Conservation (phyloP, 2,888 invertebrate species). For the Calliopum simillimum region DNA sequence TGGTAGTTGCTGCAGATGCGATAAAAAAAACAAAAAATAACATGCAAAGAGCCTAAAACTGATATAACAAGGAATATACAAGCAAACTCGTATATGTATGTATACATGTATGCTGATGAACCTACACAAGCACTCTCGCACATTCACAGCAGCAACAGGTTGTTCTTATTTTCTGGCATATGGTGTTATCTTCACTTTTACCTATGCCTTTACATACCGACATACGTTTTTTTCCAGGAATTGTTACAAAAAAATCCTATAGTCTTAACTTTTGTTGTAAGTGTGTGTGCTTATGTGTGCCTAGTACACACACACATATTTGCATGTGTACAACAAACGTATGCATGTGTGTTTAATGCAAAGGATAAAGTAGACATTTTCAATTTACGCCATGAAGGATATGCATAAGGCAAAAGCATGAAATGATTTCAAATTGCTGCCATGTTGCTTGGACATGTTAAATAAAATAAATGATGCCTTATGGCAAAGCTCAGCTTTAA, state of each 20-base stretch:
- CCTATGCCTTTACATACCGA: neutral
- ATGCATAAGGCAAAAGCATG: neutral
- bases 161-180: neutral
- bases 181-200: neutral
- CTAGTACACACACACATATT: neutral
- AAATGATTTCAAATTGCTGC: neutral
- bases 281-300: neutral
- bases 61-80: neutral
- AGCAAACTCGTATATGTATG: neutral
- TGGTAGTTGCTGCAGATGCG: neutral
- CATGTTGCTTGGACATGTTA: too few species aligned
- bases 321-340: too few species aligned
- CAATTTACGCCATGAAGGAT: conserved; percentile 13
- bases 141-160: conserved; percentile 12
- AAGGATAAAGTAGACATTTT: neutral
- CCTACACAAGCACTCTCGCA: conserved; percentile 10
- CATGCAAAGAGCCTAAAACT: neutral
- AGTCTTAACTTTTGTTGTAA: neutral
- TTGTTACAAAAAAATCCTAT: neutral
- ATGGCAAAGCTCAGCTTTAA: too few species aligned
- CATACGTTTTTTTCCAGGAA: neutral
- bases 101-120: neutral
- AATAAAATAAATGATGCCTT: too few species aligned
- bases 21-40: neutral
- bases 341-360: neutral